Evolutionary conservation across 2,113 vertebrate genomes (phyloP), one percentile per base, ranked within the genome.

Genomic region (Ammospiza caudacuta): DNA sequence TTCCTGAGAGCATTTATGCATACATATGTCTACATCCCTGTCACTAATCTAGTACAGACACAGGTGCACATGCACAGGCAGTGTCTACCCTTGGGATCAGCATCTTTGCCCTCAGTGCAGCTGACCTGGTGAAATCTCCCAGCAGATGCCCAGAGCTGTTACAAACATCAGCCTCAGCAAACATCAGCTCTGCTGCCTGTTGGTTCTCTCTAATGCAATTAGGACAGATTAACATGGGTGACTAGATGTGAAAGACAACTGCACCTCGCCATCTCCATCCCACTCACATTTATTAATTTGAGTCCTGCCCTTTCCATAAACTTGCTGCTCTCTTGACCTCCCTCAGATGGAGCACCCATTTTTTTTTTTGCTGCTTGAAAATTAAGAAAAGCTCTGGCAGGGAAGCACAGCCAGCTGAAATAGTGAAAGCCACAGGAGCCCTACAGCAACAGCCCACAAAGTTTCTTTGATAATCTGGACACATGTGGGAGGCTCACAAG

Each of bases 171-270:
- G 62, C 51, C 63, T 43, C 83, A 77, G 52, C 69, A 78, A 87
- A 84, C 61, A 81, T 23, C 66, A 72, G 62, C 67, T 85, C 67
- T 31, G 28, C 33, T 47, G 90, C 66, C 35, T 1, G 21, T 29
- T 89, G 69, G 2, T 54, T 91, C 66, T 66, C 88, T 17, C 72
- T 96, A 95, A 96, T 93, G 90, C 78, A 96, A 96, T 96, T 96
- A 96, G 78, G 86, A 68, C 84, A 85, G 63, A 95, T 96, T 96
- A 96, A 66, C 82, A 95, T 54, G 96, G 92, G 94, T 96, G 96
- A 96, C 74, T 90, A 85, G 85, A 94, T 15, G 58, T 95, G 94
- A 96, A 96, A 95, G 94, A 49, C 62, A 85, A 83, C 74, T 14
- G 75, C 41, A 90, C 85, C 49, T 88, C 46, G 33, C 82, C 54